Evolutionary conservation across 2,113 vertebrate species (phyloP), one percentile per base, ranked within the genome.

Genomic region (Campylorhamphus procurvoides): DNA sequence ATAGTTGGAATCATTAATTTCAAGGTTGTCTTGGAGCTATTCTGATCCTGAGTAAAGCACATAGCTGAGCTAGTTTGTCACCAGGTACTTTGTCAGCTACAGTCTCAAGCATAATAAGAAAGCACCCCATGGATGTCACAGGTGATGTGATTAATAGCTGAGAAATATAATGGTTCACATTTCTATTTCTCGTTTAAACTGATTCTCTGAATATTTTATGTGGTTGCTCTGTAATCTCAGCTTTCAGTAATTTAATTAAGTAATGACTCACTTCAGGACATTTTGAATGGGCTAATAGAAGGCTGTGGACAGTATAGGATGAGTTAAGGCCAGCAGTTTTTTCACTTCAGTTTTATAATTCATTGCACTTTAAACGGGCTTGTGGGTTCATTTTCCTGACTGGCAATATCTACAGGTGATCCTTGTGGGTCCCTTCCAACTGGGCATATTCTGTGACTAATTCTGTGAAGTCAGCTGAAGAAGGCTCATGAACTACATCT

Each of bases 101-200:
- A 39, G 17, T 59, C 53, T 91, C 33, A 93, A 64, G 18, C 7
- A 27, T 29, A 75, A 42, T 56, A 67, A 16, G 16, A 33, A 74
- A 74, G 52, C 92, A 71, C 1, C 1, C 25, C 6, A 50, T 14
- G 20, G 44, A 52, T 81, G 12, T 86, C 33, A 94, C 23, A 92
- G 87, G 42, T 67, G 60, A 64, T 78, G 68, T n/a, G 11, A 91
- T 96, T 68, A 79, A 56, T 69, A 83, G 56, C 42, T 87, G 78
- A 35, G 76, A 47, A 92, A 94, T 31, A 55, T 16, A 83, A 90
- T 68, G 47, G 31, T 37, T 80, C 63, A 25, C 8, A 46, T 89
- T 91, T 96, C 87, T 74, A 64, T 82, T 93, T 78, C 33, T 85
- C 63, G 66, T 95, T 91, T 86, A 83, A 77, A 68, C 27, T 42